These are phyloP conservation scores for Microcaecilia unicolor DNA, from an alignment of 2,797 vertebrate species.

Conservation along the genomic window DNA sequence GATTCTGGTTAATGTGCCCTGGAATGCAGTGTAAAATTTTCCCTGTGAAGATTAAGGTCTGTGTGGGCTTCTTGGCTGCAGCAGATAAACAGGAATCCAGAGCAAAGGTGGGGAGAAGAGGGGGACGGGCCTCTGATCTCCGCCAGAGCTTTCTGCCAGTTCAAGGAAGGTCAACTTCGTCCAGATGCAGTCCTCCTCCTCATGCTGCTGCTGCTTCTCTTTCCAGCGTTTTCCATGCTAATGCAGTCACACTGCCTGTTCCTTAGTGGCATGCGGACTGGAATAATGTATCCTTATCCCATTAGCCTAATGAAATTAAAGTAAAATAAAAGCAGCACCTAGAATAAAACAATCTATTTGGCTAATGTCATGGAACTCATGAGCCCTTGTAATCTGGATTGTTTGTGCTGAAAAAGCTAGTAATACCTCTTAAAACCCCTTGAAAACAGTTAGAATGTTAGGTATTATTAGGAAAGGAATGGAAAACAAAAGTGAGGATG, in stretches of 20 bases:
- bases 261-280: conserved; percentile 47
- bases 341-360: conserved; percentile 46
- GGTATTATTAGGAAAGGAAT: no score
- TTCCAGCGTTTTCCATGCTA: conserved; percentile 39
- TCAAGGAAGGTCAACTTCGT: no score
- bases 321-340: conserved; percentile 46
- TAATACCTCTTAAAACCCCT: no score
- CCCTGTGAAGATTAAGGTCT: conserved; percentile 7
- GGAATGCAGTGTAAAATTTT: conserved; percentile 15
- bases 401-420: no score
- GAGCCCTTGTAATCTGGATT: conserved; percentile 4
- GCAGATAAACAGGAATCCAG: background rate
- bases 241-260: conserved; percentile 48
- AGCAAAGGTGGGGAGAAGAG: background rate
- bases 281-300: conserved; percentile 51
- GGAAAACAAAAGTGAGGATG: no score
- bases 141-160: no score
- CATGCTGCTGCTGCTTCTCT: no score
- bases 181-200: no score
- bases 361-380: conserved; percentile 26
- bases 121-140: background rate
- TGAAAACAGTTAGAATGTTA: no score
- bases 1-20: conserved; percentile 16
- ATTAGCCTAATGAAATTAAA: conserved; percentile 56
- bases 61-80: background rate